Percentiles rank a stretch among this genome's conserved stretches.
phyloP scores from a whole-genome alignment of 2,888 invertebrate species.

The Habrosyne pyritoides region DNA sequence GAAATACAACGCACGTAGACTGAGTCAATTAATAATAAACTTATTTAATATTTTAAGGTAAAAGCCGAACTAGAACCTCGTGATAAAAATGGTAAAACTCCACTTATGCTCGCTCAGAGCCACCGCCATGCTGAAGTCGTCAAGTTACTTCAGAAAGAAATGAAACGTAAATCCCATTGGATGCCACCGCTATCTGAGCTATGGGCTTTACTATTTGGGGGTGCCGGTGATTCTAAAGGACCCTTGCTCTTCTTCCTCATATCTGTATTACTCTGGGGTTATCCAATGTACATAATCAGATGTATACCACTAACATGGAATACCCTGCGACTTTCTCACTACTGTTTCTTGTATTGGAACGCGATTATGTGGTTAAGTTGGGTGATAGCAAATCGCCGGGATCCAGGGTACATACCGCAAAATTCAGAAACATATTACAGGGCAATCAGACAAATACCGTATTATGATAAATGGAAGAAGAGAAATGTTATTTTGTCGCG shows the following conservation, averaged over 20 bases:
- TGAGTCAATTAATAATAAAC: too few relatives aligned
- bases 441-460: slow-evolving; percentile 95
- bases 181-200: slow-evolving; percentile 94
- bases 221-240: slow-evolving; percentile 95
- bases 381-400: slow-evolving; percentile 93
- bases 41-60: slow-evolving; percentile 79
- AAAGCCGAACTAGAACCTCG: slow-evolving; percentile 93
- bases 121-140: slow-evolving; percentile 94
- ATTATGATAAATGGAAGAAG: slow-evolving; percentile 96
- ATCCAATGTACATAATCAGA: slow-evolving; percentile 96
- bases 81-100: slow-evolving; percentile 96
- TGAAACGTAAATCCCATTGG: slow-evolving; percentile 92
- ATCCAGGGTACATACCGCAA: slow-evolving; percentile 94
- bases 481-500: slow-evolving; percentile 91
- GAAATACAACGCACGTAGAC: too few relatives aligned
- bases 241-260: slow-evolving; percentile 93
- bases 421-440: slow-evolving; percentile 95
- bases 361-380: slow-evolving; percentile 96
- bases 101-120: slow-evolving; percentile 93
- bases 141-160: slow-evolving; percentile 90
- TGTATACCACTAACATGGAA: slow-evolving; percentile 96
- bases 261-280: slow-evolving; percentile 94
- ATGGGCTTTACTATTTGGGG: slow-evolving; percentile 95
- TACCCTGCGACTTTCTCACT: slow-evolving; percentile 92
- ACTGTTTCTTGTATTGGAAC: slow-evolving; percentile 96